Base-by-base conservation (phyloP, 2,797 vertebrate genomes). In the Rallus crepitans region DNA sequence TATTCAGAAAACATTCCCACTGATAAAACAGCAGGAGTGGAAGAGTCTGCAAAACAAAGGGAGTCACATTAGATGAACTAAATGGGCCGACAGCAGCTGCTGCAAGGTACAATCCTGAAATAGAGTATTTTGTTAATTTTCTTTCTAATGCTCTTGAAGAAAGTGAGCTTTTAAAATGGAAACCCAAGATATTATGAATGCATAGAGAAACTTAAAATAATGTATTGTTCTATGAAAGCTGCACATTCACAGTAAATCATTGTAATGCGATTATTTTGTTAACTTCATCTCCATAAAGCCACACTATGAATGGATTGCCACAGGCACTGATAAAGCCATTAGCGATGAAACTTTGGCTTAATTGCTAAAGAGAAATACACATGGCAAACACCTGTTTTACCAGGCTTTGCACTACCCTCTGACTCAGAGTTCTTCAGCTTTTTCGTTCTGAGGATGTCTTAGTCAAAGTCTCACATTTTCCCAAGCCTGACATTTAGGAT, bases 261-360 rank as follows among this genome's bases (percentile, higher is more conserved):
- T 5, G 6, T 92, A 95, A 96, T 55, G 47, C 0, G 2, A 95
- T 96, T 91, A 95, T 77, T 95, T 80, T 90, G 37, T 91, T 84
- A 93, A 89, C 65, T 92, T 84, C 63, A 87, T 92, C 60, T 92
- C 59, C 81, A 92, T 82, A 92, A 81, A 92, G 64, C 60, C 75
- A 77, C 61, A 75, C 30, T 75, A 85, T 61, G 75, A 95, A 89
- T 82, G 89, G 60, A 85, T 93, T 85, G 93, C 92, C 90, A 77
- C 71, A 83, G 96, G 95, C 89, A 95, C 81, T 78, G 90, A 95
- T 94, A 92, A 95, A 95, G 79, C 71, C 78, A 94, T 93, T 94
- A 95, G 81, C 15, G 10, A 87, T 15, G 18, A 78, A 90, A 81
- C 25, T 93, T 89, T 21, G 33, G n/a, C n/a, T 91, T 94, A 95